Conservation (phyloP, 2,888 invertebrate genomes). For the Tiphia femorata region DNA sequence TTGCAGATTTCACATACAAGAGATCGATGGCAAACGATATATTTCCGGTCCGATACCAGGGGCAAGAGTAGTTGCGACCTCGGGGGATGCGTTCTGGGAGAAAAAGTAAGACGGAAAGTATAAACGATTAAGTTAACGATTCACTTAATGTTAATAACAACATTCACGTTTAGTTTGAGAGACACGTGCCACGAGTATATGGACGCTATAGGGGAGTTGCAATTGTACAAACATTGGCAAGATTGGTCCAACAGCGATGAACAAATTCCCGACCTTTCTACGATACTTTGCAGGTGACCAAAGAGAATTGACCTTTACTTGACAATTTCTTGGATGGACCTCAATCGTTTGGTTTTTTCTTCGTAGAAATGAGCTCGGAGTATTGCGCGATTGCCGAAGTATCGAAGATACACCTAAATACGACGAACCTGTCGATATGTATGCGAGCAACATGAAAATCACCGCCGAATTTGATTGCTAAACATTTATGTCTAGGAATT, state of each 20-base stretch:
- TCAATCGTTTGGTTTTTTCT: background rate
- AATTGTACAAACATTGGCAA: constrained; percentile 55
- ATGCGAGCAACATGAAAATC: constrained; percentile 22
- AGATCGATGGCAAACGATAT: constrained; percentile 49
- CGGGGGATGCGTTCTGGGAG: constrained; percentile 54
- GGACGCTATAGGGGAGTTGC: constrained; percentile 40
- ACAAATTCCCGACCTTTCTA: constrained; percentile 27
- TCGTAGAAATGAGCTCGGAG: constrained; percentile 26
- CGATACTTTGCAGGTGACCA: constrained; percentile 52
- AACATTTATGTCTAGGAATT: background rate
- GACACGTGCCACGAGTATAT: constrained; percentile 54
- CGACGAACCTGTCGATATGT: constrained; percentile 6
- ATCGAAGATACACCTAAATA: constrained; percentile 12
- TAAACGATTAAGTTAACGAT: background rate
- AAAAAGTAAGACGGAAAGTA: constrained; percentile 46
- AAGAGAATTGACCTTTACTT: too few relatives aligned
- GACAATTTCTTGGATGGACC: background rate
- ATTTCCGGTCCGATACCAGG: constrained; percentile 52
- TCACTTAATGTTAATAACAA: background rate
- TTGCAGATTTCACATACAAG: constrained; percentile 54
- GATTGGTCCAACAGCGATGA: constrained; percentile 35
- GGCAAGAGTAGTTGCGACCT: constrained; percentile 48
- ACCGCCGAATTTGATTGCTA: constrained; percentile 7
- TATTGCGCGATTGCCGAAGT: constrained; percentile 40
- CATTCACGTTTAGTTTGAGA: constrained; percentile 48